phyloP scores from a whole-genome alignment of 2,888 invertebrate species.

The Sceliomorpha sp. region DNA sequence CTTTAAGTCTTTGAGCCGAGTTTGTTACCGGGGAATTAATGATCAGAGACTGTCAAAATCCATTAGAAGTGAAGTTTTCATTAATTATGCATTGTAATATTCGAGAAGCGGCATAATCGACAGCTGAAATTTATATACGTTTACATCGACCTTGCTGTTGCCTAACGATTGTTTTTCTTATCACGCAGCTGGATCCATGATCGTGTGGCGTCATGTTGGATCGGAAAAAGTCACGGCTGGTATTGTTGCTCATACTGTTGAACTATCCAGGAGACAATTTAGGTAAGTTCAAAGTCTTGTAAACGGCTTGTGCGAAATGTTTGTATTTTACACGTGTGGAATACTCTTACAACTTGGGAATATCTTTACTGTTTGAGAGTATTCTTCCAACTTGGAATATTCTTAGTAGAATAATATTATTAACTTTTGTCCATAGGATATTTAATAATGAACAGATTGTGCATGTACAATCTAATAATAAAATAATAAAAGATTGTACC shows the following conservation, averaged over 20 bases:
- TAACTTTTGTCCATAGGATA: too few relatives aligned
- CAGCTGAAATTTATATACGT: too few relatives aligned
- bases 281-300: constrained; percentile 64
- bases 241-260: constrained; percentile 72
- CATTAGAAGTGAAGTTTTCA: constrained; percentile 39
- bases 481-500: too few relatives aligned
- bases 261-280: constrained; percentile 76
- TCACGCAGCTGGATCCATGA: constrained; percentile 72
- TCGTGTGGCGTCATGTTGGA: constrained; percentile 74
- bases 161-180: constrained; percentile 33
- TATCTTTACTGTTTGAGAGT: too few relatives aligned
- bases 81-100: constrained; percentile 36
- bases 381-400: too few relatives aligned
- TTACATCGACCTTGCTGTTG: neutral
- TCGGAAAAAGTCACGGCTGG: constrained; percentile 71
- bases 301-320: too few relatives aligned
- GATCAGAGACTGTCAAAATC: constrained; percentile 51
- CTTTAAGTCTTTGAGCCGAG: constrained; percentile 52
- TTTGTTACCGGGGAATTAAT: constrained; percentile 54
- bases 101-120: too few relatives aligned
- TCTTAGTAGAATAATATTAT: too few relatives aligned
- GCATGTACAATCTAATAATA: too few relatives aligned
- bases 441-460: too few relatives aligned
- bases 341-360: too few relatives aligned
- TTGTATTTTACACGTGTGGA: too few relatives aligned